Evolutionary conservation across 1,140 invertebrate species (phyloP), one percentile per base, ranked within the genome.

Genomic region (Lepidurus couesii): DNA sequence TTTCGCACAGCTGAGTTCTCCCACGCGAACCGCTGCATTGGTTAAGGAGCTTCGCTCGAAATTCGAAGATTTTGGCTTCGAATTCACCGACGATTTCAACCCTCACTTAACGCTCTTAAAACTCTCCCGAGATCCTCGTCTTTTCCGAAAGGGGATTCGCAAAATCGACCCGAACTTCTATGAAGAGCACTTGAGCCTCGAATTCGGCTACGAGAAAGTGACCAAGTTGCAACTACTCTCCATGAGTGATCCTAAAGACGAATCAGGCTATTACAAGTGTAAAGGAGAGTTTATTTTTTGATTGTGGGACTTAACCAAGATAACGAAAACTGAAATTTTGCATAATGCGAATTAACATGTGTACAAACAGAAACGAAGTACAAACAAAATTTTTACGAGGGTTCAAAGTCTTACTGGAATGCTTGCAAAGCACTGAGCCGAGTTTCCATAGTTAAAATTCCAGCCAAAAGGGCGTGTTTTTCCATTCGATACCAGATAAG

Each of bases 401-500:
- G n/a, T 5, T 21, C 13, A 16, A 13, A n/a, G 1, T 77, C 7
- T 47, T 34, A 11, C 16, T 76, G 42, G 11, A 45, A 42, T 26
- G 6, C 43, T 47, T 77, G 11, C 7, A 45, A 21, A 75, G 24
- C 42, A n/a, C 77, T 78, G 13, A 79, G 24, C 44, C 45, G 73
- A 65, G 89, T 83, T 82, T 90, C 86, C 88, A 92, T 91, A 2
- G 86, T 86, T 47, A 87, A 84, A 82, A 87, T 88, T 24, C 90
- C 90, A n/a, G 92, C 90, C 83, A 91, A 88, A 7, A 93, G 86
- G 76, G 91, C 91, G 86, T 94, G 92, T 80, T 86, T 88, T 84
- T 94, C 93, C 78, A 93, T 90, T 79, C 87, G 88, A 84, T 93
- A 92, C 92, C 92, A 94, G 81, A 94, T 83, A 21, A 90, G 88